Conservation (phyloP, 2,888 invertebrate genomes). For the Ypsolopha scabrella region DNA sequence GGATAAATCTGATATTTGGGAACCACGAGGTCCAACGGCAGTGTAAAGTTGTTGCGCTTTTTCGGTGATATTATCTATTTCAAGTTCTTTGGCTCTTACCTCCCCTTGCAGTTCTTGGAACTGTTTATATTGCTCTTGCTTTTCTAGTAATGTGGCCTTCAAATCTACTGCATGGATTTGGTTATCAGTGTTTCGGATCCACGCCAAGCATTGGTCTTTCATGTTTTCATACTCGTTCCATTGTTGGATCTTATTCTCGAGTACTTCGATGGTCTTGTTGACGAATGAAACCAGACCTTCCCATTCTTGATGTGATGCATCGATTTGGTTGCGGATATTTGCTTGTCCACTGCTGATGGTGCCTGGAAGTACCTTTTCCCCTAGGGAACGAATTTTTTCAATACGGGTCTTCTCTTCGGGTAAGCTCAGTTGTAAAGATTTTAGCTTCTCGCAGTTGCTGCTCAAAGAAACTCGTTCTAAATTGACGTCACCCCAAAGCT, state of each 20-base stretch:
- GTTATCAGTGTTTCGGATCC: constrained; percentile 91
- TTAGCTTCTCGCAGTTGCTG: constrained; percentile 87
- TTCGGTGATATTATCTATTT: constrained; percentile 93
- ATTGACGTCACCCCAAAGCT: constrained; percentile 85
- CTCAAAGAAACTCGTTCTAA: constrained; percentile 87
- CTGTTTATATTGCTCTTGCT: constrained; percentile 85
- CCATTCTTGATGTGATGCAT: constrained; percentile 92
- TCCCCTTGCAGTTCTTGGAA: constrained; percentile 87
- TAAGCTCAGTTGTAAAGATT: constrained; percentile 81
- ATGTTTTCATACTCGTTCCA: constrained; percentile 93
- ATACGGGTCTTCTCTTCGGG: constrained; percentile 90
- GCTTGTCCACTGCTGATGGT: constrained; percentile 86
- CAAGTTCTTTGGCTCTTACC: constrained; percentile 89
- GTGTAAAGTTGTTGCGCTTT: constrained; percentile 88
- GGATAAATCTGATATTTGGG: constrained; percentile 91
- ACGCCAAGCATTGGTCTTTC: constrained; percentile 85
- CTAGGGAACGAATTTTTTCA: constrained; percentile 82
- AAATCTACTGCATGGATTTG: constrained; percentile 89
- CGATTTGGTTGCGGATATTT: constrained; percentile 88
- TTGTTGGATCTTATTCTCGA: constrained; percentile 87
- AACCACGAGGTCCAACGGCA: constrained; percentile 78
- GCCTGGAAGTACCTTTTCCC: constrained; percentile 90
- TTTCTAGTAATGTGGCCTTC: constrained; percentile 84
- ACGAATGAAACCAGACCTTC: constrained; percentile 83
- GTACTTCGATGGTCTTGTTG: constrained; percentile 79